Evolutionary conservation across 2,113 vertebrate genomes (phyloP).

Genomic region (Phycodurus eques): DNA sequence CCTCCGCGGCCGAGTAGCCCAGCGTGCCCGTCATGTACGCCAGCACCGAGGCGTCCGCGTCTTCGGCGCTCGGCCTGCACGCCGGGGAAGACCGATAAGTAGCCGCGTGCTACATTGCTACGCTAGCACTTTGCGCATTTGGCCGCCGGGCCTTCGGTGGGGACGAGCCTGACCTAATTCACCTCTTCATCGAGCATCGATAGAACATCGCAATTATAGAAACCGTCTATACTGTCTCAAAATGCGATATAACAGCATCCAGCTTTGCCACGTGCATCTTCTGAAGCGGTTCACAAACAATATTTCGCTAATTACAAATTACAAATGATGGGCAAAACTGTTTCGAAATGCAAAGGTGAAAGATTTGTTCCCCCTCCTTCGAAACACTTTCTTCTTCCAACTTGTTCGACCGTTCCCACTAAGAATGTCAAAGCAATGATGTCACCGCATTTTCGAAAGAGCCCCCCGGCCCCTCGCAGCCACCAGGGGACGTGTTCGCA

Average conservation of each 20-base stretch:
- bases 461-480: background rate
- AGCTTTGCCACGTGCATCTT: no score
- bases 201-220: no score
- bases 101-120: background rate
- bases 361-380: no score
- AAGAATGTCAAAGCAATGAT: background rate
- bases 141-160: background rate
- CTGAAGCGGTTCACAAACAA: no score
- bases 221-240: no score
- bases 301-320: no score
- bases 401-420: background rate
- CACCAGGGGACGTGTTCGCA: background rate
- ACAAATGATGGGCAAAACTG: no score
- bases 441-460: background rate
- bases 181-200: no score
- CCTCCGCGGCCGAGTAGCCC: conserved; percentile 72
- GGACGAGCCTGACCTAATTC: no score
- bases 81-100: background rate
- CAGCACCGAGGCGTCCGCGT: conserved; percentile 74
- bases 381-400: background rate
- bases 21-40: conserved; percentile 76
- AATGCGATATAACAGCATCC: no score
- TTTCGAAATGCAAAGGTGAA: no score
- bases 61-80: conserved; percentile 70
- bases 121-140: background rate